Evolutionary conservation across 2,888 invertebrate species (phyloP).

Genomic region (Aquatica leii): DNA sequence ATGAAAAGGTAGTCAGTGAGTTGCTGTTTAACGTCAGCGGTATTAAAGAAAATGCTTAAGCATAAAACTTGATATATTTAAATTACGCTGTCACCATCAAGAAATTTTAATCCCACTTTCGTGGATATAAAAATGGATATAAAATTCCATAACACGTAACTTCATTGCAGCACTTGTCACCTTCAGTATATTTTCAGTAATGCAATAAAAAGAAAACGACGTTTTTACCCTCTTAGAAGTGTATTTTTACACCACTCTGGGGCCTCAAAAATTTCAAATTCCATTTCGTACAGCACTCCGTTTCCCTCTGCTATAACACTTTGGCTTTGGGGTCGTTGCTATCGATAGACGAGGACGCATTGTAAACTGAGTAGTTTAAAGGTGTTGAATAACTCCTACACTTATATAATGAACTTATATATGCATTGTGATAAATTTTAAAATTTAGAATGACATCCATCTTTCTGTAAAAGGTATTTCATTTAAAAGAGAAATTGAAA

Average conservation of each 20-base stretch:
- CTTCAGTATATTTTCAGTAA: conserved; percentile 60
- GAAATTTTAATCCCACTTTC: conserved; percentile 60
- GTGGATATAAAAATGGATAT: conserved; percentile 60
- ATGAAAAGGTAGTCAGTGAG: conserved; percentile 33
- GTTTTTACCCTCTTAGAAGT: conserved; percentile 58
- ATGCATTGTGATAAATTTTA: conserved; percentile 24
- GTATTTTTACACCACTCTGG: conserved; percentile 63
- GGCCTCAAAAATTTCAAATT: conserved; percentile 62
- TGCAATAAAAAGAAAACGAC: conserved; percentile 61
- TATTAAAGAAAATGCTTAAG: conserved; percentile 35
- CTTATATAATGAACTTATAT: conserved; percentile 47
- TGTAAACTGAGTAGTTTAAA: conserved; percentile 58
- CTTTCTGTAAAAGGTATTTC: not conserved
- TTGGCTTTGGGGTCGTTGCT: conserved; percentile 45
- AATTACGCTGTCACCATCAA: conserved; percentile 57
- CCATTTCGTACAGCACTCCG: conserved; percentile 56
- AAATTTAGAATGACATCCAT: conserved; percentile 18
- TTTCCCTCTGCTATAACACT: conserved; percentile 51
- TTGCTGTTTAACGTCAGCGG: conserved; percentile 23
- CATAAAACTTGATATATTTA: conserved; percentile 56
- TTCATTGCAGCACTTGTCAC: conserved; percentile 60
- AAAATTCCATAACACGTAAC: conserved; percentile 61
- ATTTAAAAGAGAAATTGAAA: not conserved
- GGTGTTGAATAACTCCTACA: conserved; percentile 57
- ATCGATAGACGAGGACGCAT: conserved; percentile 53